Conservation (phyloP, 2,888 invertebrate species). For the Eurois occulta region DNA sequence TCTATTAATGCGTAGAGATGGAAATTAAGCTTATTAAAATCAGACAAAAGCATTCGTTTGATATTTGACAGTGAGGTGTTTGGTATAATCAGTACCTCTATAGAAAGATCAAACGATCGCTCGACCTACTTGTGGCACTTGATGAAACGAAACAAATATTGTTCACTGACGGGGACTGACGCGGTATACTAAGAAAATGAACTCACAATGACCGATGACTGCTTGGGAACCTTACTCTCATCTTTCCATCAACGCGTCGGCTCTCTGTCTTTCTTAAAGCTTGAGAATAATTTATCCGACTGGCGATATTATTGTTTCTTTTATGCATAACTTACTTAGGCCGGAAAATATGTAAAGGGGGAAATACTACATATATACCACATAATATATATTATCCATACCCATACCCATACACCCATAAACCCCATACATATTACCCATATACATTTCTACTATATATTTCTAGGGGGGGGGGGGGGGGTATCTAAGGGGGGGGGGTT, state of each 20-base stretch:
- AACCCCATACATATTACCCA: no score
- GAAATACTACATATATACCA: no score
- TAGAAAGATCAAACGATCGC: conserved; percentile 47
- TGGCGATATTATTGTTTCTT: background rate
- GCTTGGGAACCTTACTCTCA: background rate
- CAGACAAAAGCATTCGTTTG: conserved; percentile 42
- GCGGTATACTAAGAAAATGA: conserved; percentile 34
- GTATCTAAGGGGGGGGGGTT: no score
- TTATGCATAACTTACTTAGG: no score
- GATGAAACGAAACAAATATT: conserved; percentile 40
- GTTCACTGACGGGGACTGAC: conserved; percentile 23
- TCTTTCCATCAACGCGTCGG: background rate
- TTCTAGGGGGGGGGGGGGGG: no score
- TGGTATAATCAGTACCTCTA: conserved; percentile 33
- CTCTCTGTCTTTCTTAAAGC: background rate
- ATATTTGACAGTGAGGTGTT: conserved; percentile 42
- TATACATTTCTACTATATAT: no score
- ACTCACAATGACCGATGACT: background rate
- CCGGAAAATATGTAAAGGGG: no score
- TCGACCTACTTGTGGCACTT: conserved; percentile 11
- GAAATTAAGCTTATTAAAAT: conserved; percentile 50
- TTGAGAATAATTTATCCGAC: background rate
- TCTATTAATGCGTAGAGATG: conserved; percentile 23
- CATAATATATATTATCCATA: no score
- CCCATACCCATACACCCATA: no score